phyloP scores from a whole-genome alignment of 2,113 vertebrate genomes.

The Mirounga angustirostris region DNA sequence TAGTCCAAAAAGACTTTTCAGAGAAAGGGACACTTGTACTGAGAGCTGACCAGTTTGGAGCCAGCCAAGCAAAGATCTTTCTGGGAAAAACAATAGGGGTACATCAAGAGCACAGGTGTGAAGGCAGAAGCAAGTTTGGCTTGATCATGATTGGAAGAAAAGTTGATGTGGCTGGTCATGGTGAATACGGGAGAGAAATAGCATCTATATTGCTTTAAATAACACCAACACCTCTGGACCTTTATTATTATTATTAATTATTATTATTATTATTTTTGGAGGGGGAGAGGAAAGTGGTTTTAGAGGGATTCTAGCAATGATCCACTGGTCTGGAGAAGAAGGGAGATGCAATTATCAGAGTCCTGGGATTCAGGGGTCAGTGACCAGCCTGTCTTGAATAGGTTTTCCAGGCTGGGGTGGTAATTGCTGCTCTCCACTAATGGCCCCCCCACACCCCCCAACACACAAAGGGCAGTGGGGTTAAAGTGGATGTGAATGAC shows the following conservation, averaged over 20 bases:
- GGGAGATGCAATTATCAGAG: neutral
- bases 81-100: neutral
- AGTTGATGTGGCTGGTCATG: neutral
- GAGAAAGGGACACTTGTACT: neutral
- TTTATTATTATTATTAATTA: neutral
- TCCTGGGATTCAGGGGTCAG: neutral
- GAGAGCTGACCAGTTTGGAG: neutral
- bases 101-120: neutral
- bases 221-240: neutral
- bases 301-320: neutral
- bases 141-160: neutral
- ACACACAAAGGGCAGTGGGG: neutral
- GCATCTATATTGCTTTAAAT: neutral
- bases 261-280: too few species aligned
- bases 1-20: neutral
- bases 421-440: neutral
- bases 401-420: neutral
- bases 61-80: neutral
- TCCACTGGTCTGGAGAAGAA: neutral
- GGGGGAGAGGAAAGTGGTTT: neutral
- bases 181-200: neutral
- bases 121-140: neutral
- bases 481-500: neutral
- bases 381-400: neutral
- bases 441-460: neutral